Percentiles rank a stretch among this genome's conserved stretches.
These are phyloP conservation scores for Verasper variegatus DNA, from an alignment of 2,113 vertebrate genomes.

Conservation along the genomic window DNA sequence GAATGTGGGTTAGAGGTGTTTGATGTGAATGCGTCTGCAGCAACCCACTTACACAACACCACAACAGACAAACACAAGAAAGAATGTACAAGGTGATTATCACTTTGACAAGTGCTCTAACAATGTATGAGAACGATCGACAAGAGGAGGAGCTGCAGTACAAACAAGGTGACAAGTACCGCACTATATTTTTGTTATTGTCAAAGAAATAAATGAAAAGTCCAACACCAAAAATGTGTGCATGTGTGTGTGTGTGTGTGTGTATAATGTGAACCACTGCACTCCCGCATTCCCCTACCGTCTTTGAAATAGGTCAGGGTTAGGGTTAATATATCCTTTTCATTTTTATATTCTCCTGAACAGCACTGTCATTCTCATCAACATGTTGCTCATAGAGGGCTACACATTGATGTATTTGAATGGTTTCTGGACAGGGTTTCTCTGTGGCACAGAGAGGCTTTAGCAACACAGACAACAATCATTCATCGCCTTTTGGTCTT, in stretches of 20 bases:
- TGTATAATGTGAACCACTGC: too few relatives aligned
- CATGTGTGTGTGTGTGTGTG: too few relatives aligned
- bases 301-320: too few relatives aligned
- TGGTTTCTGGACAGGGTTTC: background rate
- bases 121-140: background rate
- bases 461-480: background rate
- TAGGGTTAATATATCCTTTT: too few relatives aligned
- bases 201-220: background rate
- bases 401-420: too few relatives aligned
- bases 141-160: background rate
- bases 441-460: background rate
- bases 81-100: background rate
- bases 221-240: too few relatives aligned
- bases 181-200: background rate
- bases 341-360: too few relatives aligned
- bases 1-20: background rate
- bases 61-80: background rate
- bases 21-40: too few relatives aligned
- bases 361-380: too few relatives aligned
- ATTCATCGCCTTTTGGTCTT: background rate
- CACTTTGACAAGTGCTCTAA: background rate
- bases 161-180: background rate
- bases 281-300: too few relatives aligned
- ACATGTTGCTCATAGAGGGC: too few relatives aligned
- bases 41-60: slow-evolving; percentile 1